Evolutionary conservation across 2,888 invertebrate genomes (phyloP).

Genomic region (Litoditis marina): DNA sequence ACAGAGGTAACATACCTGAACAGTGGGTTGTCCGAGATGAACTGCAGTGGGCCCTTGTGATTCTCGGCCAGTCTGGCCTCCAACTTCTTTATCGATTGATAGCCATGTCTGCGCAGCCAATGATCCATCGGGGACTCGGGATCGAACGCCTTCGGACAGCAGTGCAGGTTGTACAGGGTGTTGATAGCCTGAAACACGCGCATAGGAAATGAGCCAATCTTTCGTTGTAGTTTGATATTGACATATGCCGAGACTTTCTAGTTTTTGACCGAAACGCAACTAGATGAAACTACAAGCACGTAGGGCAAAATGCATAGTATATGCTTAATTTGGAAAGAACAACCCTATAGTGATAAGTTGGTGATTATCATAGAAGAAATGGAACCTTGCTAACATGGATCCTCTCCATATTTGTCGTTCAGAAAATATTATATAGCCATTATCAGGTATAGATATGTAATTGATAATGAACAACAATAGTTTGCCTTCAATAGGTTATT

Average conservation of each 20-base stretch:
- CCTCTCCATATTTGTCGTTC: too few species aligned
- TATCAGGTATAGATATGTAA: too few species aligned
- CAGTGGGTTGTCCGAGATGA: conserved; percentile 81
- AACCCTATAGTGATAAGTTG: too few species aligned
- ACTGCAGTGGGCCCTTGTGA: conserved; percentile 76
- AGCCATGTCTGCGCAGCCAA: conserved; percentile 74
- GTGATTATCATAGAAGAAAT: too few species aligned
- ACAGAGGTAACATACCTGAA: conserved; percentile 75
- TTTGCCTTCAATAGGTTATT: background rate
- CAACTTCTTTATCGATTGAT: conserved; percentile 62
- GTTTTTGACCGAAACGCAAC: background rate
- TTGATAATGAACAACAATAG: too few species aligned
- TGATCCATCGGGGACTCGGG: conserved; percentile 77
- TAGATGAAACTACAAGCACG: too few species aligned
- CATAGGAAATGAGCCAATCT: background rate
- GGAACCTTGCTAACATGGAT: too few species aligned
- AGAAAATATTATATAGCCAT: too few species aligned
- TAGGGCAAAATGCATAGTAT: background rate
- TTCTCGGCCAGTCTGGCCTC: conserved; percentile 69
- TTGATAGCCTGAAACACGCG: conserved; percentile 76
- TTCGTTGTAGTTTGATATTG: too few species aligned
- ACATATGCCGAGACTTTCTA: background rate
- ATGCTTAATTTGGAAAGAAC: too few species aligned
- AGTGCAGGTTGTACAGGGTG: conserved; percentile 78
- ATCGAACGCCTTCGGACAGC: conserved; percentile 65